Percentiles rank a stretch among this genome's conserved stretches.
These are phyloP conservation scores for Meloe dianella DNA, from an alignment of 2,888 invertebrate genomes.

Conservation along the genomic window DNA sequence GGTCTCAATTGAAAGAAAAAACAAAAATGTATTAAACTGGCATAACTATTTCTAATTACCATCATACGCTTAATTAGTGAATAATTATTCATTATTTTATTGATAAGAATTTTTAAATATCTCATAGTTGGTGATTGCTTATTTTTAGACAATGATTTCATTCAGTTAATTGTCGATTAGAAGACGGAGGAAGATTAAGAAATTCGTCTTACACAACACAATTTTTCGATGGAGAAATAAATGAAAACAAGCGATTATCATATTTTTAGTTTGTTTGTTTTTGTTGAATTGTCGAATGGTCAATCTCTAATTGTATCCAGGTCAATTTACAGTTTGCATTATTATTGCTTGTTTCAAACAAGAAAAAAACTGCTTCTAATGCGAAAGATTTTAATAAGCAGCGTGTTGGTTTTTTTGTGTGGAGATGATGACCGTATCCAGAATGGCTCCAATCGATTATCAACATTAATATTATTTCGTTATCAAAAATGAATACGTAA, in stretches of 20 bases:
- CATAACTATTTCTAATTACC: slow-evolving; percentile 25
- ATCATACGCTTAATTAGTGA: slow-evolving; percentile 27
- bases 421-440: not conserved
- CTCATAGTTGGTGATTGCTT: slow-evolving; percentile 23
- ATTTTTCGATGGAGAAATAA: too few species aligned
- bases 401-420: too few species aligned
- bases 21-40: slow-evolving; percentile 24
- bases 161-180: not conserved
- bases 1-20: slow-evolving; percentile 35
- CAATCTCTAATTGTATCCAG: too few species aligned
- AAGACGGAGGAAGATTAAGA: too few species aligned
- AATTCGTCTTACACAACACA: too few species aligned
- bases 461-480: not conserved
- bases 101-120: slow-evolving; percentile 13
- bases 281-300: too few species aligned
- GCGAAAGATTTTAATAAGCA: too few species aligned
- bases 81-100: slow-evolving; percentile 30
- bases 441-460: not conserved
- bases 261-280: too few species aligned
- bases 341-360: too few species aligned
- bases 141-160: slow-evolving; percentile 47
- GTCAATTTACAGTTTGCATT: too few species aligned
- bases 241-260: too few species aligned
- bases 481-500: not conserved
- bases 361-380: too few species aligned